phyloP scores from a whole-genome alignment of 2,113 vertebrate species.

The Thryonomys swinderianus region DNA sequence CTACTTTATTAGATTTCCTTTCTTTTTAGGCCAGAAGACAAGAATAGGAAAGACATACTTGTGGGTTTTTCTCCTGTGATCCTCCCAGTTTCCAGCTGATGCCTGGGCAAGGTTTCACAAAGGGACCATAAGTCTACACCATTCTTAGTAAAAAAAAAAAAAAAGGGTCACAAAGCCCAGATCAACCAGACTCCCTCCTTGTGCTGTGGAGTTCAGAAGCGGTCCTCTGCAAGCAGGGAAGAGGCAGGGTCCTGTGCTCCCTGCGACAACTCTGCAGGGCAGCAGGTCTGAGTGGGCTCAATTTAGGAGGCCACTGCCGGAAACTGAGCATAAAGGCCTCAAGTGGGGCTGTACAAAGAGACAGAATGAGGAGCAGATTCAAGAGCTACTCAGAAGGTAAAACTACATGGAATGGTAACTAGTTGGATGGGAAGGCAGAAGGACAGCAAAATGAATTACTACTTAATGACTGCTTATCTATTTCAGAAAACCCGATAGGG shows the following conservation, averaged over 20 bases:
- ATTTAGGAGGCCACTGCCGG: background rate
- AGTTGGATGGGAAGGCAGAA: background rate
- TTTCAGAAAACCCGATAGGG: background rate
- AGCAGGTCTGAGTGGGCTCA: background rate
- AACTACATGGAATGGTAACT: background rate
- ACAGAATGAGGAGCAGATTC: background rate
- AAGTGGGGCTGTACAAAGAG: background rate
- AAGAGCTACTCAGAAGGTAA: conserved; percentile 12
- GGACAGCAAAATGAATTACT: background rate
- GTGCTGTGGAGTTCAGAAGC: background rate
- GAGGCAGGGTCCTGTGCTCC: background rate
- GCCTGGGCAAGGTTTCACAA: conserved; percentile 27
- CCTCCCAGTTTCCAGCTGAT: background rate
- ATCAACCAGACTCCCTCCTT: background rate
- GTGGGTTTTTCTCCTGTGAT: conserved; percentile 11
- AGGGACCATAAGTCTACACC: background rate
- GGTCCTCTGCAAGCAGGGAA: background rate
- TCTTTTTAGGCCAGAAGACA: conserved; percentile 47
- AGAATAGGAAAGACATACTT: background rate
- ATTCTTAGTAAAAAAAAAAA: background rate
- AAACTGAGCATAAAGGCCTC: background rate
- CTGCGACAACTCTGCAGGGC: background rate
- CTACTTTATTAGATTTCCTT: conserved; percentile 55
- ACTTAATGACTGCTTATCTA: background rate
- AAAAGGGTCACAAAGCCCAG: conserved; percentile 6